Base-by-base conservation (phyloP, 2,113 vertebrate genomes). In the Brachirus orientalis region DNA sequence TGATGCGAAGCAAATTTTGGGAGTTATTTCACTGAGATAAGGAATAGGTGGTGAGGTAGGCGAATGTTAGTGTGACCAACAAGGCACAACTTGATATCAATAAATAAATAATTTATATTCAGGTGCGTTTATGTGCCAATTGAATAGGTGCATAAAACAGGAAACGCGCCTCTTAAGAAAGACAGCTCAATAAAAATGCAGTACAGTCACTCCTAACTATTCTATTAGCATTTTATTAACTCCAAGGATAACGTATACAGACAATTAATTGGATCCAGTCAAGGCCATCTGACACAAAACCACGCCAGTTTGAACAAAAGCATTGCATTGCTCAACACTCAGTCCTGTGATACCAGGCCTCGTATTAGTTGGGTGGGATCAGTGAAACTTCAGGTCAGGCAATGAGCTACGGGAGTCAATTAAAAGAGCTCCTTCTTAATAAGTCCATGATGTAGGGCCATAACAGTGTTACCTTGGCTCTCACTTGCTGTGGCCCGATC, bases 361-460 rank as follows among this genome's bases (percentile, higher is more conserved):
- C 73, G 86, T 77, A 90, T 81, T 87, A 81, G 82, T 44, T 61
- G 84, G 81, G 87, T 83, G 88, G 87, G 79, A 85, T 89, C 77
- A 67, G 63, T 58, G 60, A 57, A 77, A 77, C 47, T 75, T 43
- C 71, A 82, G 86, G 83, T 88, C 86, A 80, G 86, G 77, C 80
- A 72, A 81, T 80, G 82, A 89, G 83, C 81, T 82, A 28, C 58
- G 84, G 84, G 88, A 90, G 91, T 92, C 90, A 91, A 90, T 94
- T 93, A 94, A 90, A 89, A 80, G 77, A 86, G 84, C 79, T 69
- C 75, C 83, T 73, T 86, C 84, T 84, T 90, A 90, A 89, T 79
- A 72, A 75, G 75, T 75, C 87, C 91, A 73, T 88, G 90, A 90
- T 91, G 85, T 85, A 57, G 22, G 86, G 87, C 79, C 84, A 89